Conservation (phyloP, 2,797 vertebrate genomes). For the Nyctalus aviator region DNA sequence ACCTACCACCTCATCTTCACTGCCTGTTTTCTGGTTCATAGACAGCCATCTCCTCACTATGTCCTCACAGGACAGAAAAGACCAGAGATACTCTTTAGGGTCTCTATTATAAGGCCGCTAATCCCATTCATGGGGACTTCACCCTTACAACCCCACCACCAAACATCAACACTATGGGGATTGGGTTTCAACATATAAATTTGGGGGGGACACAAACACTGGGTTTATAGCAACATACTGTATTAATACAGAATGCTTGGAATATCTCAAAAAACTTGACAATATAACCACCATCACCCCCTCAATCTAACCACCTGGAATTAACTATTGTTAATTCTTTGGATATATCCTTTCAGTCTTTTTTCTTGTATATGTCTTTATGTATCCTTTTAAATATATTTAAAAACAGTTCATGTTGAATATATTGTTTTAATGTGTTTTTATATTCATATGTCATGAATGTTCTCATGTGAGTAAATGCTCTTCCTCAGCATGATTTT, state of each 20-base stretch:
- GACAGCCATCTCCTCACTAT: not conserved
- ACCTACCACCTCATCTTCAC: not conserved
- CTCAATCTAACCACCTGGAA: not conserved
- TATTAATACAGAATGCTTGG: not conserved
- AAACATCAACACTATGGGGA: not conserved
- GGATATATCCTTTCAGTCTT: not conserved
- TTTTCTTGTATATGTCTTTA: conserved; percentile 3
- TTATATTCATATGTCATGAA: not conserved
- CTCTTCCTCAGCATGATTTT: not conserved
- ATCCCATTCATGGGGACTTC: not conserved
- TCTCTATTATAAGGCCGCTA: not conserved
- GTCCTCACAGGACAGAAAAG: not conserved
- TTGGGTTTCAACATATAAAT: not conserved
- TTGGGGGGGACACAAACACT: not conserved
- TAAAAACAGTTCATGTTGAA: not conserved
- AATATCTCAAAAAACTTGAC: conserved; percentile 29
- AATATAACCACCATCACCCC: not conserved
- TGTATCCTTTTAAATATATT: not conserved
- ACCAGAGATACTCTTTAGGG: not conserved
- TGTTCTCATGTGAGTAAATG: not conserved
- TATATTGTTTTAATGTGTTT: not conserved
- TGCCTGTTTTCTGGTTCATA: not conserved
- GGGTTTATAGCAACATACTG: not conserved
- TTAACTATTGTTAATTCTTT: conserved; percentile 37
- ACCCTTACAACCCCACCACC: not conserved